These are phyloP conservation scores for Semicossyphus pulcher DNA, from an alignment of 2,113 vertebrate species.

Conservation along the genomic window DNA sequence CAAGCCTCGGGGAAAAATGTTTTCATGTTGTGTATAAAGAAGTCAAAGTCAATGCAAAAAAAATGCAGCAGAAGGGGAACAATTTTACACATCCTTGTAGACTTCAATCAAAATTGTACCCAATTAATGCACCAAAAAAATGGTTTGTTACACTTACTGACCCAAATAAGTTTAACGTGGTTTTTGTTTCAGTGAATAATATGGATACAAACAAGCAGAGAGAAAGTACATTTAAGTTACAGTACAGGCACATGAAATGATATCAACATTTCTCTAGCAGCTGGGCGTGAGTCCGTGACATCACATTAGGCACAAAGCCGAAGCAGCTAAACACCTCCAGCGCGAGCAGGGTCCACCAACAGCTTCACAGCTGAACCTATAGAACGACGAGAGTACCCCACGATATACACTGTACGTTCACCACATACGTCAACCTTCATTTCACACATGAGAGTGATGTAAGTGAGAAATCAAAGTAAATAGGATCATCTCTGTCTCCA, in stretches of 20 bases:
- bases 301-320: background rate
- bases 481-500: background rate
- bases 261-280: background rate
- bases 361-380: background rate
- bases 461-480: background rate
- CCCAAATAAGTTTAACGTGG: too few relatives aligned
- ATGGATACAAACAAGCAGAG: background rate
- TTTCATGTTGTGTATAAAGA: too few relatives aligned
- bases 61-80: too few relatives aligned
- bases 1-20: too few relatives aligned
- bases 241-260: background rate
- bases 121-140: too few relatives aligned
- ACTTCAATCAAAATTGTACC: too few relatives aligned
- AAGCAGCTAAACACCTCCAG: background rate
- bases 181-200: too few relatives aligned
- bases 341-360: background rate
- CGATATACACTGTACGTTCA: background rate
- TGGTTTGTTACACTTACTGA: too few relatives aligned
- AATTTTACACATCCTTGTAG: too few relatives aligned
- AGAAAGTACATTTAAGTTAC: background rate
- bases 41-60: too few relatives aligned
- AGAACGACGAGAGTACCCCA: background rate
- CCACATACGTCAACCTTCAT: background rate
- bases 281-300: background rate
- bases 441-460: slow-evolving; percentile 3